A percentile compares a stretch with the other conserved stretches of the same genome.
phyloP scores from a whole-genome alignment of 2,113 vertebrate species.

The Synodontis membranacea region DNA sequence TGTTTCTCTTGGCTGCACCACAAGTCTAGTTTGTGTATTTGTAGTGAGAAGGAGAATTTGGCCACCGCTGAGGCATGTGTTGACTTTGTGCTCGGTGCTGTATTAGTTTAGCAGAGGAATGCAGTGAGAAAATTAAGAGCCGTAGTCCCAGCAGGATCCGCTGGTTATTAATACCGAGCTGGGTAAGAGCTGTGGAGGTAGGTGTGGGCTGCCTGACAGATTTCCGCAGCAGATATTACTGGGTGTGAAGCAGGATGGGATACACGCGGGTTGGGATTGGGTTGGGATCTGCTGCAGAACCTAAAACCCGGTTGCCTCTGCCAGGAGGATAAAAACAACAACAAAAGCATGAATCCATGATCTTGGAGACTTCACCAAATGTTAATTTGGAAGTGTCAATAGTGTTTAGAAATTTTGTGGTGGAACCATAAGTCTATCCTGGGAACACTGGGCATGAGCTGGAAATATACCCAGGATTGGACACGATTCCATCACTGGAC shows the following conservation, averaged over 20 bases:
- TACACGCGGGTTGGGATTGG: neutral
- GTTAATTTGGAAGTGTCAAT: neutral
- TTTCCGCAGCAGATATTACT: neutral
- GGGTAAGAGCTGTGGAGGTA: neutral
- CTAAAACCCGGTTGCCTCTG: neutral
- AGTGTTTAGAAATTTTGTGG: neutral
- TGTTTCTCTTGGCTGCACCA: slow-evolving; percentile 10
- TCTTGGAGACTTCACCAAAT: neutral
- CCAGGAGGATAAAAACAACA: neutral
- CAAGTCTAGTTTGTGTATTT: slow-evolving; percentile 17
- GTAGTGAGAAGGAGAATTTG: slow-evolving; percentile 13
- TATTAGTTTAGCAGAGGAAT: slow-evolving; percentile 59
- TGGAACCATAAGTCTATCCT: neutral
- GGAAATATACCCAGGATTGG: neutral
- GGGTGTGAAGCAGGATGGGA: neutral
- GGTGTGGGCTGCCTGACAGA: no score
- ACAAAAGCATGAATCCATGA: neutral
- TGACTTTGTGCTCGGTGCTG: slow-evolving; percentile 33
- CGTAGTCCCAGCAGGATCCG: slow-evolving; percentile 50
- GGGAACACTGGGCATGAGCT: neutral
- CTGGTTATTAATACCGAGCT: slow-evolving; percentile 29
- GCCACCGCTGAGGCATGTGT: slow-evolving; percentile 26
- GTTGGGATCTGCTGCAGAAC: no score
- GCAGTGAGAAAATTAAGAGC: slow-evolving; percentile 55
- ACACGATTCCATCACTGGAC: neutral